phyloP scores from a whole-genome alignment of 2,797 vertebrate genomes.

The Hippocampus kuda region DNA sequence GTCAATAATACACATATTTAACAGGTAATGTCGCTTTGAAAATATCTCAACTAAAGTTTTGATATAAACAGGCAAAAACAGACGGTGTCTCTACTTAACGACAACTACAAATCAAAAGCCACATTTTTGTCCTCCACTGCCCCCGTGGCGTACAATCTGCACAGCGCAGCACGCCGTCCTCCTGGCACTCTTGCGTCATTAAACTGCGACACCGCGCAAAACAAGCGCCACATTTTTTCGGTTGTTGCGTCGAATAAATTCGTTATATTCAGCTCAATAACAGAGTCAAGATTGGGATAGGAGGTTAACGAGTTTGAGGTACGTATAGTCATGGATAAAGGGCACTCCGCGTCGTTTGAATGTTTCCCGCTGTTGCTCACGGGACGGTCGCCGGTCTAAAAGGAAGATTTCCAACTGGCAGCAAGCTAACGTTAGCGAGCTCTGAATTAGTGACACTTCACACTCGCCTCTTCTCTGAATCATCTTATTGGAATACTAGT shows the following conservation, averaged over 20 bases:
- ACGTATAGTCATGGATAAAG: constrained; percentile 9
- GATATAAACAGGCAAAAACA: too few relatives aligned
- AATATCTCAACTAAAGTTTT: too few relatives aligned
- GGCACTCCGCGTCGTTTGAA: background rate
- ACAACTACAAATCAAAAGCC: background rate
- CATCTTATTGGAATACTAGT: background rate
- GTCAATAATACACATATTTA: too few relatives aligned
- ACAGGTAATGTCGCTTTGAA: too few relatives aligned
- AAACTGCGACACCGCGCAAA: constrained; percentile 30
- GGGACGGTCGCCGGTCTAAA: background rate
- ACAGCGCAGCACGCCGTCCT: background rate
- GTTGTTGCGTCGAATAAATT: constrained; percentile 12
- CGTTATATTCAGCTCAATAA: constrained; percentile 4
- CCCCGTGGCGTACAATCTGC: constrained; percentile 4
- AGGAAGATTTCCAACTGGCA: background rate
- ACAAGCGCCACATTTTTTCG: constrained; percentile 48
- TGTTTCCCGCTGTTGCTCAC: background rate
- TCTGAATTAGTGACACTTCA: background rate
- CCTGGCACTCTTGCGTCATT: constrained; percentile 13
- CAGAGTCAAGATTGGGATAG: background rate
- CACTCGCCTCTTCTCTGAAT: background rate
- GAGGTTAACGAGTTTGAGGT: constrained; percentile 15
- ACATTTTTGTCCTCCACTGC: constrained; percentile 9
- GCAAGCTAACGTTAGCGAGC: constrained; percentile 29
- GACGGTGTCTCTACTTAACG: too few relatives aligned